Base-by-base conservation (phyloP, 2,113 vertebrate species). In the Trogon melanurus region DNA sequence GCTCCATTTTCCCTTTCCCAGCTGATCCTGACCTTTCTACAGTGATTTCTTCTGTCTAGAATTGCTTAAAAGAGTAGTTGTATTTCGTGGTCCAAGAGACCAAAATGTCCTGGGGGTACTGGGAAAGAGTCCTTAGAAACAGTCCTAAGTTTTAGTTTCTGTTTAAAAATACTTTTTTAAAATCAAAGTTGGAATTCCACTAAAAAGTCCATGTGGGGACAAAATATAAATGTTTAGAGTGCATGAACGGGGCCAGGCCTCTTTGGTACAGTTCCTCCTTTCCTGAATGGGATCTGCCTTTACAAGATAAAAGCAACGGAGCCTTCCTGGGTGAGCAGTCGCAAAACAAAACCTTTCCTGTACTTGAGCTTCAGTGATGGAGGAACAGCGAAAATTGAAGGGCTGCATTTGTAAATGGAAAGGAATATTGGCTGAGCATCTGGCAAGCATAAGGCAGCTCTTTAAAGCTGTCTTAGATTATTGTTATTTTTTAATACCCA, bases 241-340 rank as follows among this genome's bases (percentile, higher is more conserved):
- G 69, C 79, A 56, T 0, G 0, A 75, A 22, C 0, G 1, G 27
- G 2, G 14, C 74, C 36, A 51, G 44, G 7, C 20, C 23, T 72
- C 5, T 41, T 60, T 10, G 23, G 13, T 56, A 1, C 32, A 80
- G 58, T 71, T 65, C 18, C 14, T 65, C 15, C 17, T 71, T 74
- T 76, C 60, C n/a, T n/a, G 36, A 71, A 25, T 8, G 14, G 53
- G 20, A 82, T 5, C 17, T 79, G 3, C 36, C 41, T 79, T 47
- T 51, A n/a, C 15, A 64, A 54, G 38, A 54, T 12, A 75, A 84
- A 89, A 86, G 10, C 50, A 58, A 0, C 22, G 10, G 27, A 29
- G 17, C 50, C 19, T 73, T 80, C 29, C 44, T n/a, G 38, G 23
- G 27, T 0, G 1, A 71, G 26, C 19, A 51, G n/a, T 17, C 36